Base-by-base conservation (phyloP, 2,113 vertebrate species). In the Lasiurus borealis region DNA sequence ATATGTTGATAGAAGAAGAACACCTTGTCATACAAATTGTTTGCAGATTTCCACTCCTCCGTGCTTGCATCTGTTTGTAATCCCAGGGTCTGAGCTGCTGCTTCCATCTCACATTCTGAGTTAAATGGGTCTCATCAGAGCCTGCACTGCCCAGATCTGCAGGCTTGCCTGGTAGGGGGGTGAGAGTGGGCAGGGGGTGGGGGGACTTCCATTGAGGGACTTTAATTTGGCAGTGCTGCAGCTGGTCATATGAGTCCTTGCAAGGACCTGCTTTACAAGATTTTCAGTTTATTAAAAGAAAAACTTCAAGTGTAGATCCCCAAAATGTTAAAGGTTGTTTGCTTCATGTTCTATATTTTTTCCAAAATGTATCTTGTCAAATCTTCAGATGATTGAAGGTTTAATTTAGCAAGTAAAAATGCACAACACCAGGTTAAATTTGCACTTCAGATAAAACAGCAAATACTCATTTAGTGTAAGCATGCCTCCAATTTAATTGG, bases 1-100 rank as follows among this genome's bases (percentile, higher is more conserved):
- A 57, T 75, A 71, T 94, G 11, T 16, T 87, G 89, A 27, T 89
- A 71, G 92, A 91, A 86, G 88, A 90, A 81, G 57, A 94, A 78
- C 29, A 95, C 23, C 34, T 85, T 69, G 29, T 5, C 1, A 27
- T 92, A 36, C 77, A 92, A 40, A 90, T 82, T 91, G 23, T 23
- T 50, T 48, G 36, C 2, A 31, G 80, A 69, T 54, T 90, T 93
- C 62, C 57, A 71, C 76, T 91, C 95, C 96, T 3, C 0, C 54
- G 3, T 78, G 36, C 2, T 90, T 94, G 78, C 57, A 1, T 95
- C 91, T 96, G 44, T 59, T 93, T 83, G 46, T 75, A 72, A 44
- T 44, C 12, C 0, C 1, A 5, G 69, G 62, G 34, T 66, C 34
- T 16, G 23, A 2, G 9, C 46, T 76, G 16, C 16, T 59, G 29